Percentiles rank a stretch among this genome's conserved stretches.
Evolutionary conservation across 2,797 vertebrate genomes (phyloP).

Genomic region (Chloroceryle amazona): DNA sequence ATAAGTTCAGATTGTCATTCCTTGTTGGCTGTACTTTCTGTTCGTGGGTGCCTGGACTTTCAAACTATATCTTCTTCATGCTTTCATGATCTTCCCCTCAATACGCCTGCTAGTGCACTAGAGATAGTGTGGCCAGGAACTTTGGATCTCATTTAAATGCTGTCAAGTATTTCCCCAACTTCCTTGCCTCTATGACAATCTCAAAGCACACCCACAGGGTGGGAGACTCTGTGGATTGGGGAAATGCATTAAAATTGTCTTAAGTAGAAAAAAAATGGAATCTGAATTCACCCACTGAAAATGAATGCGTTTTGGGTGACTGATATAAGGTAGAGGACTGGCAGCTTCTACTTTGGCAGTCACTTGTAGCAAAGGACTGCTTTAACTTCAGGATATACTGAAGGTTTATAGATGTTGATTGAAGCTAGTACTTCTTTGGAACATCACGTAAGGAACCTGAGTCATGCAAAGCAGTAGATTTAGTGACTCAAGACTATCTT

Average conservation of each 20-base stretch:
- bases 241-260: background rate
- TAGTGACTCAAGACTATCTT: background rate
- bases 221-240: background rate
- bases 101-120: background rate
- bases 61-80: background rate
- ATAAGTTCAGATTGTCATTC: background rate
- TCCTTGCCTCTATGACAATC: background rate
- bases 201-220: background rate
- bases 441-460: background rate
- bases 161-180: background rate
- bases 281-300: background rate
- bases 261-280: background rate
- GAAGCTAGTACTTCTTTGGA: background rate
- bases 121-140: background rate
- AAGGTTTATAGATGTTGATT: background rate
- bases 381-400: background rate
- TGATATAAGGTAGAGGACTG: background rate
- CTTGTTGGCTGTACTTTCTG: background rate
- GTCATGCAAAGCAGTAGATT: background rate
- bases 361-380: background rate
- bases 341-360: background rate
- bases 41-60: background rate
- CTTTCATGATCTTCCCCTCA: background rate
- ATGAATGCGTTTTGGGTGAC: background rate
- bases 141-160: background rate